Evolutionary conservation across 1,140 invertebrate genomes (phyloP), one percentile per base, ranked within the genome.

Genomic region (Andricus grossulariae): DNA sequence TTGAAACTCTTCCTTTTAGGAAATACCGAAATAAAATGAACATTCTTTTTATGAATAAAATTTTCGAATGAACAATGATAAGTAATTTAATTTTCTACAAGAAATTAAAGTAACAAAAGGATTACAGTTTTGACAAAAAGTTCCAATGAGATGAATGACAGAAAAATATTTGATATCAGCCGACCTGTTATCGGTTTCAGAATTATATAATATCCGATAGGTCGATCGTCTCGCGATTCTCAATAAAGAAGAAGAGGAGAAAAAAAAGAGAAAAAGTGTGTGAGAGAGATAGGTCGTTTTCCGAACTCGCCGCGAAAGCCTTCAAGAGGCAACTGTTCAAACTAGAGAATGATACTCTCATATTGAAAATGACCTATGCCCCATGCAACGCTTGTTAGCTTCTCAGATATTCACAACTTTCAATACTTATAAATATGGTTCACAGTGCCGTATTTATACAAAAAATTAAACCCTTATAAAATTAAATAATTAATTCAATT

Each of bases 351-450:
- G 13, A 66, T 32, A 66, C 32, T 66, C 25, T 45, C 13, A 5
- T 32, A 66, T 39, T 66, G 60, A 39, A 45, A 66, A 66, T 66
- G 60, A 66, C 60, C 60, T 32, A 45, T 32, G 60, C 60, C 60
- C 60, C 15, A 39, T 39, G 3, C 32, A 25, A 66, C 3, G 15
- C 60, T 13, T 45, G 39, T 66, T 32, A 32, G 60, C 16, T 66
- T 66, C n/a, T 66, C 60, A 45, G 32, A 66, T 66, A 66, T 66
- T 66, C 25, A 66, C 39, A 66, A 66, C 32, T 16, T 66, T 66
- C 15, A 39, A 66, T 16, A 25, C 5, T 66, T 66, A 55, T 55
- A 45, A 45, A 45, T 45, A 32, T 45, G 39, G 39, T 45, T 45
- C 39, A 25, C 60, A 66, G 60, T 66, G 32, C 25, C 25, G 60